Evolutionary conservation across 64 coral and sea anemone genomes (phyloP).

Genomic region (Catalaphyllia jardinei): DNA sequence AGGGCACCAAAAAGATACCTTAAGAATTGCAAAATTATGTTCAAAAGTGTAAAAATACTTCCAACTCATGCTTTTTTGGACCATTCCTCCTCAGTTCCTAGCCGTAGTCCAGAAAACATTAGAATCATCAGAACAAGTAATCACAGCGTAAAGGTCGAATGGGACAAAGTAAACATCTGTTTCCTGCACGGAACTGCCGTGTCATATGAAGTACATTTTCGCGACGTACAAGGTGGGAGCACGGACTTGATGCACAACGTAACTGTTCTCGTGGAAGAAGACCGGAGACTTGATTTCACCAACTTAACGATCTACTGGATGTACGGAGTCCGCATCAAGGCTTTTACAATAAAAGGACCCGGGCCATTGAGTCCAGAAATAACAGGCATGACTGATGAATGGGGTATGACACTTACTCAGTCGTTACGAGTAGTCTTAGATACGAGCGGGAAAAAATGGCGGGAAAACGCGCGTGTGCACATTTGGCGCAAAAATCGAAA

Average conservation of each 20-base stretch:
- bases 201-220: constrained; percentile 12
- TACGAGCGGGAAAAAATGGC: no score
- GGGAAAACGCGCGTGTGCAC: no score
- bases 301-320: constrained; percentile 16
- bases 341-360: not conserved
- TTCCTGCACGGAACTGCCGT: not conserved
- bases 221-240: not conserved
- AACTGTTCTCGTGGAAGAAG: not conserved
- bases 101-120: not conserved
- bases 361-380: not conserved
- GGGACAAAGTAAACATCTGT: not conserved
- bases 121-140: not conserved
- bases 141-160: constrained; percentile 13
- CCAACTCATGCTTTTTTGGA: no score
- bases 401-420: not conserved
- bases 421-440: not conserved
- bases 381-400: constrained; percentile 11
- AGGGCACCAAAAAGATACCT: no score
- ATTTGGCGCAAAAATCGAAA: no score
- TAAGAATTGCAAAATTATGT: no score
- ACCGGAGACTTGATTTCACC: not conserved
- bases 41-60: no score
- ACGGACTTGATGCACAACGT: not conserved
- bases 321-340: constrained; percentile 7
- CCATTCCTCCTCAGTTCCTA: not conserved